Evolutionary conservation across 2,797 vertebrate genomes (phyloP).

Genomic region (Meda fulgida): DNA sequence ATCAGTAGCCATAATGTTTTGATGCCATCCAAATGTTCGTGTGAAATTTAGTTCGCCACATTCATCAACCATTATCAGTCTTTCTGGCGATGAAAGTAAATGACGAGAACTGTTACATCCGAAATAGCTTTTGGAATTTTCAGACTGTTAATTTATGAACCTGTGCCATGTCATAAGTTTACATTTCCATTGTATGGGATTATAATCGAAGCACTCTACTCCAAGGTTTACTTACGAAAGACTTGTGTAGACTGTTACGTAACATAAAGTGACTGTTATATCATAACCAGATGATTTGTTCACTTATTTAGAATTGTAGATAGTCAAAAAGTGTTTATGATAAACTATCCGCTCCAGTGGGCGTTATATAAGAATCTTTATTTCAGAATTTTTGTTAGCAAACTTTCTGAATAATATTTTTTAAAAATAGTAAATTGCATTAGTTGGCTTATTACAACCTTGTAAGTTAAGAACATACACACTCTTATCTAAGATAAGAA

Average conservation of each 20-base stretch:
- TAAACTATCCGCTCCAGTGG: background rate
- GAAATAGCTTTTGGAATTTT: conserved; percentile 71
- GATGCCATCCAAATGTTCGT: background rate
- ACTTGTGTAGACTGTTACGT: conserved; percentile 78
- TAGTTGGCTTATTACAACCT: conserved; percentile 32
- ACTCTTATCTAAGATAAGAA: conserved; percentile 26
- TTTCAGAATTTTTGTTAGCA: conserved; percentile 13
- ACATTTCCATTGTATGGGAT: conserved; percentile 53
- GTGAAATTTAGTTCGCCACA: background rate
- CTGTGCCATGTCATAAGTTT: conserved; percentile 66
- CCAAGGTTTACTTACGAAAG: conserved; percentile 52
- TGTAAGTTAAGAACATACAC: conserved; percentile 33
- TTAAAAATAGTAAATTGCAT: conserved; percentile 13
- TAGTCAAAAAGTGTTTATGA: conserved; percentile 3
- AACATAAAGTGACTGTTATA: conserved; percentile 76
- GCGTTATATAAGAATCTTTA: background rate
- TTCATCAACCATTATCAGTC: conserved; percentile 9
- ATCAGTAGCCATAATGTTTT: conserved; percentile 29
- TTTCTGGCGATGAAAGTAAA: conserved; percentile 59
- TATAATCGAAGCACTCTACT: conserved; percentile 41
- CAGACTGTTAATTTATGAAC: conserved; percentile 78
- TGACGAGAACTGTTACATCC: conserved; percentile 77
- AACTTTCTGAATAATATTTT: conserved; percentile 34
- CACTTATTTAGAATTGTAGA: conserved; percentile 36
- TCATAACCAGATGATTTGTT: conserved; percentile 51